These are phyloP conservation scores for Rafetus swinhoei DNA, from an alignment of 2,113 vertebrate genomes.

Conservation along the genomic window DNA sequence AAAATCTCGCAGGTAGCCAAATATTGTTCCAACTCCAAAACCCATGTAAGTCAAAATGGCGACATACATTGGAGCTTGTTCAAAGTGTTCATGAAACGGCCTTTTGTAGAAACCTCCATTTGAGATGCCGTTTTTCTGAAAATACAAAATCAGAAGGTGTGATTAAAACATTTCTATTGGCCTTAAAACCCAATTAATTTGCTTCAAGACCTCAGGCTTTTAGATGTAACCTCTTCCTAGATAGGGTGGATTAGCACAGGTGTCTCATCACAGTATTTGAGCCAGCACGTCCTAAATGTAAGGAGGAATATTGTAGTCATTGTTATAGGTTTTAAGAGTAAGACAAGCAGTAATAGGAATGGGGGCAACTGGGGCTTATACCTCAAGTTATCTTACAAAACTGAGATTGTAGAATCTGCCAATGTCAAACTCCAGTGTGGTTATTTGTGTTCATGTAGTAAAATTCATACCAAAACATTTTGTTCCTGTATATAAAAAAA, in stretches of 20 bases:
- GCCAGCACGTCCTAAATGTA: not conserved
- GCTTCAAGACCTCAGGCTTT: not conserved
- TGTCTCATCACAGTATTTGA: not conserved
- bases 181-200: not conserved
- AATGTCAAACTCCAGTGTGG: not conserved
- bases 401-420: not conserved
- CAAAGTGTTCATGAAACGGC: conserved; percentile 82
- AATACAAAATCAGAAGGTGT: conserved; percentile 66
- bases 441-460: not conserved
- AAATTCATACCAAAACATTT: not conserved
- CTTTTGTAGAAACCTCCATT: conserved; percentile 71
- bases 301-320: not conserved
- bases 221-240: not conserved
- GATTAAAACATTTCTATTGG: conserved; percentile 28
- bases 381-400: not conserved
- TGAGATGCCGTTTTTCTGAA: conserved; percentile 83
- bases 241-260: not conserved
- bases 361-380: not conserved
- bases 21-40: conserved; percentile 90
- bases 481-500: not conserved
- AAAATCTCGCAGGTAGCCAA: conserved; percentile 94
- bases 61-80: conserved; percentile 90
- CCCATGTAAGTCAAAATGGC: conserved; percentile 91
- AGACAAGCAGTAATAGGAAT: not conserved
- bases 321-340: not conserved